These are phyloP conservation scores for Achlya flavicornis DNA, from an alignment of 2,888 invertebrate genomes.

Conservation along the genomic window DNA sequence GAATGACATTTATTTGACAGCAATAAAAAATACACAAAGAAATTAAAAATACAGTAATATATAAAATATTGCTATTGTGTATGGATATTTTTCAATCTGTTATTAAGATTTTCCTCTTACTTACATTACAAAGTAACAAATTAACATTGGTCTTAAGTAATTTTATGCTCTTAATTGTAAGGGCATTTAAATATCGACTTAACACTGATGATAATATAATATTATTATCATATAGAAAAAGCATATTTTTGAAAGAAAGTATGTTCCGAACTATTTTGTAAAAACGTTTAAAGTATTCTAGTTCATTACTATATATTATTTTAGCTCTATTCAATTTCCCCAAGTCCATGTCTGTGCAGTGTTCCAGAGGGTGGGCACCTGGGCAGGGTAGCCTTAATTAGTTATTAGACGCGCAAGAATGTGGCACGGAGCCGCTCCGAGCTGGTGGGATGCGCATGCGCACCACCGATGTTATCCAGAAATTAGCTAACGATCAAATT, in stretches of 20 bases:
- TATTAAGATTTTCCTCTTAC: neutral
- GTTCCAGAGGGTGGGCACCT: conserved; percentile 36
- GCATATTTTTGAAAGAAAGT: too few species aligned
- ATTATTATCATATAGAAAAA: too few species aligned
- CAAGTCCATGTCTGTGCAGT: conserved; percentile 30
- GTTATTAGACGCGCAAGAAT: conserved; percentile 75
- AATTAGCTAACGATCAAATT: conserved; percentile 59
- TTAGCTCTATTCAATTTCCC: neutral
- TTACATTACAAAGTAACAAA: neutral
- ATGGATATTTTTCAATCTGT: neutral
- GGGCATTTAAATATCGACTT: too few species aligned
- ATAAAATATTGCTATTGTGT: neutral
- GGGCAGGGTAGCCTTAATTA: conserved; percentile 65
- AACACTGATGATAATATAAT: too few species aligned
- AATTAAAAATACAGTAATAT: too few species aligned
- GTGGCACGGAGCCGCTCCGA: conserved; percentile 37
- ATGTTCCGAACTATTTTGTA: too few species aligned
- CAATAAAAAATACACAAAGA: too few species aligned
- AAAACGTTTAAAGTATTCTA: too few species aligned
- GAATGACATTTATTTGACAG: too few species aligned
- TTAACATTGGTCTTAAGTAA: neutral
- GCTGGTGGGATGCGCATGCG: conserved; percentile 23
- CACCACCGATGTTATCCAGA: conserved; percentile 44
- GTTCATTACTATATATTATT: too few species aligned
- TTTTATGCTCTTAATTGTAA: too few species aligned